Base-by-base conservation (phyloP, 2,113 vertebrate genomes). In the Chlorocebus sabaeus region DNA sequence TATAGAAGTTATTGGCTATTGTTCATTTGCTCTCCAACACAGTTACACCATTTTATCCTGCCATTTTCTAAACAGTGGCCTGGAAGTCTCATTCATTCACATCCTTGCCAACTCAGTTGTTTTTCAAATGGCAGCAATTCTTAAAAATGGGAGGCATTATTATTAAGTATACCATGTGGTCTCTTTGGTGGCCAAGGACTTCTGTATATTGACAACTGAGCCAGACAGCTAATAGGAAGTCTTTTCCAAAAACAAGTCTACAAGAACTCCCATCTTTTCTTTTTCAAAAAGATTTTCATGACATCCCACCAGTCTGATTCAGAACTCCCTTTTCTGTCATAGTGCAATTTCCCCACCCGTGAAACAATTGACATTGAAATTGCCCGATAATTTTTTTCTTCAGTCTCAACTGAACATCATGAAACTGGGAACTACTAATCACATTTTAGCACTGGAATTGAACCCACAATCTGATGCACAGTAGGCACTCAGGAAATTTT, bases 271-370 rank as follows among this genome's bases (percentile, higher is more conserved):
- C 2, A 68, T 68, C 17, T 50, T 43, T 38, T 57, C 55, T 85
- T 40, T 76, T 48, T 18, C 9, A 25, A 38, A 82, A 86, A 87
- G 16, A 6, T 75, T 70, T 35, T 48, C n/a, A 35, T 0, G 16
- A 64, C 67, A 64, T 7, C 72, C 70, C 30, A 45, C 10, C 3
- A 11, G 27, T 79, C 14, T 3, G 55, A 59, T 12, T 13, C 13
- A 50, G 5, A 3, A 48, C 1, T 4, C 40, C 48, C 0, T 64
- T 43, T 64, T 68, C 61, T 67, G 30, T 0, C n/a, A 6, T 43
- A 64, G 4, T 6, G 23, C 2, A 10, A 5, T 16, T 38, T 43
- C 32, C 64, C 32, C 14, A 8, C 22, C 1, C 23, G 0, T 0
- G 27, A 64, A 43, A 32, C 45, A 38, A 38, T 11, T 20, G 16